A percentile compares a stretch with the other conserved stretches of the same genome.
These are phyloP conservation scores for Rhinichthys osculus DNA, from an alignment of 2,797 vertebrate genomes.

Conservation along the genomic window DNA sequence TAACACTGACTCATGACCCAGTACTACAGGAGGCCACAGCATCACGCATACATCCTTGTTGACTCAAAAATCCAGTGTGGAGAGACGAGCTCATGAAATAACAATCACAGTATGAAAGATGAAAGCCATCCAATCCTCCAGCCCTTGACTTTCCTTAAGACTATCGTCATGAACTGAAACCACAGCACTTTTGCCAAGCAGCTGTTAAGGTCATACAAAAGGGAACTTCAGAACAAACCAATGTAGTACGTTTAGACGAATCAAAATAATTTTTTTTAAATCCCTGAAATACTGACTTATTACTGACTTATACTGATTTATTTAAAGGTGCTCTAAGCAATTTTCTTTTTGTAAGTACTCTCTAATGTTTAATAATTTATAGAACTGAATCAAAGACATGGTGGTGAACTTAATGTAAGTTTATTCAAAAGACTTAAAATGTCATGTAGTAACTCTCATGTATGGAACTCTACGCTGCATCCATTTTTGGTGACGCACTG, in stretches of 20 bases:
- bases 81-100: conserved; percentile 46
- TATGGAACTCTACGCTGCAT: background rate
- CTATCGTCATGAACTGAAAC: conserved; percentile 11
- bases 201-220: conserved; percentile 21
- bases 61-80: conserved; percentile 19
- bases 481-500: background rate
- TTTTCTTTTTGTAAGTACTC: background rate
- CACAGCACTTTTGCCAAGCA: conserved; percentile 30
- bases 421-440: background rate
- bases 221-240: background rate
- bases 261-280: background rate
- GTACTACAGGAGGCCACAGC: conserved; percentile 20
- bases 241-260: background rate
- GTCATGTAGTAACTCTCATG: too few species aligned
- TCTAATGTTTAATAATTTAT: background rate
- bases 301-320: background rate
- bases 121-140: conserved; percentile 20
- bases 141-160: conserved; percentile 18
- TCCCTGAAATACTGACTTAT: background rate
- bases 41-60: conserved; percentile 37
- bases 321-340: background rate
- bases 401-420: background rate
- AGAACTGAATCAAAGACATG: background rate
- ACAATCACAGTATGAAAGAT: conserved; percentile 44
- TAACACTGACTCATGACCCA: conserved; percentile 50